These are phyloP conservation scores for Caranx melampygus DNA, from an alignment of 2,113 vertebrate species.

Conservation along the genomic window DNA sequence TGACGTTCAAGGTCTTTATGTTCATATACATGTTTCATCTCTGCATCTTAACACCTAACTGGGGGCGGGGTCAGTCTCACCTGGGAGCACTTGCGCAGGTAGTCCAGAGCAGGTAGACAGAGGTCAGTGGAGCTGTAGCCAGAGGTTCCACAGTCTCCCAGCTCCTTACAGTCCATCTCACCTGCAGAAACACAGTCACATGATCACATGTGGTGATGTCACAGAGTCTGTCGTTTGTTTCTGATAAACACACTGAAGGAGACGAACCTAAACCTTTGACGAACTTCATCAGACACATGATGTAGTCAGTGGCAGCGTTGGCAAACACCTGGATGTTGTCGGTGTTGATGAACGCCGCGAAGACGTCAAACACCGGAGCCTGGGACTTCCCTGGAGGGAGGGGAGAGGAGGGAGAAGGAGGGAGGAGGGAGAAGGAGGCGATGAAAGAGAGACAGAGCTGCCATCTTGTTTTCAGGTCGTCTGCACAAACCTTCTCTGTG, in stretches of 20 bases:
- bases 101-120: slow-evolving; percentile 96
- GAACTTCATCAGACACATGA: slow-evolving; percentile 99
- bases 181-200: slow-evolving; percentile 78
- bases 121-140: slow-evolving; percentile 91
- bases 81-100: slow-evolving; percentile 96
- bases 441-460: slow-evolving; percentile 11
- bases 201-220: too few relatives aligned
- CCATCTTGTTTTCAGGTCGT: too few relatives aligned
- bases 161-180: slow-evolving; percentile 94
- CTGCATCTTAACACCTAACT: too few relatives aligned
- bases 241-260: background rate
- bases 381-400: slow-evolving; percentile 89
- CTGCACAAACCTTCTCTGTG: too few relatives aligned
- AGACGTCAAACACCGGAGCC: slow-evolving; percentile 97
- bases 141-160: slow-evolving; percentile 88
- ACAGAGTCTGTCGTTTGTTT: too few relatives aligned
- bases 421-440: too few relatives aligned
- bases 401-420: background rate
- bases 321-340: slow-evolving; percentile 99
- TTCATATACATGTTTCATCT: too few relatives aligned
- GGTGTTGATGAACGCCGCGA: slow-evolving; percentile 97
- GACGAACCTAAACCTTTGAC: slow-evolving; percentile 95
- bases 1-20: too few relatives aligned
- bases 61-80: slow-evolving; percentile 68
- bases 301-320: slow-evolving; percentile 97